Evolutionary conservation across 2,113 vertebrate species (phyloP).

Genomic region (Atrichornis clamosus): DNA sequence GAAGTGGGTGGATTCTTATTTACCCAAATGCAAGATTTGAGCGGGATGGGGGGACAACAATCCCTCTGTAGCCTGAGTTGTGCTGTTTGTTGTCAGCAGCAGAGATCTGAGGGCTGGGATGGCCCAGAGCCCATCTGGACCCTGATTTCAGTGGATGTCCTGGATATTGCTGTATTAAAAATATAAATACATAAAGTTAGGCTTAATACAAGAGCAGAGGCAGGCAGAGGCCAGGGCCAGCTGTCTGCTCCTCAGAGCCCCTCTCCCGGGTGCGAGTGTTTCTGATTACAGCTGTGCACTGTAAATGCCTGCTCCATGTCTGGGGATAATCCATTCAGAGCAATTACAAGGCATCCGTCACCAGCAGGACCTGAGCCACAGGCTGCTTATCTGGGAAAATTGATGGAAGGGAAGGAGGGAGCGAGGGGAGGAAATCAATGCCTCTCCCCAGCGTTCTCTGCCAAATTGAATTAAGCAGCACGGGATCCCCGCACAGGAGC

Average conservation of each 20-base stretch:
- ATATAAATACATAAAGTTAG: neutral
- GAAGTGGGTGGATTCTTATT: neutral
- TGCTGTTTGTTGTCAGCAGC: neutral
- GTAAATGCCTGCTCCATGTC: constrained; percentile 41
- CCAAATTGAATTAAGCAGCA: constrained; percentile 31
- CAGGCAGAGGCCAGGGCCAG: constrained; percentile 15
- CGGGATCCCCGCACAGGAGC: constrained; percentile 4
- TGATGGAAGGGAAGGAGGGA: constrained; percentile 27
- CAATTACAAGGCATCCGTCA: constrained; percentile 58
- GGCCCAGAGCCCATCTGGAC: neutral
- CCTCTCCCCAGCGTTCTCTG: constrained; percentile 29
- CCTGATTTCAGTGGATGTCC: neutral
- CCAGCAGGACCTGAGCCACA: constrained; percentile 57
- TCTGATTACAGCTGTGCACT: constrained; percentile 44
- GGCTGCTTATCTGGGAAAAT: constrained; percentile 52
- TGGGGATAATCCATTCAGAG: constrained; percentile 59
- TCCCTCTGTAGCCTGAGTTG: neutral
- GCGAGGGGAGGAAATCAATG: constrained; percentile 27
- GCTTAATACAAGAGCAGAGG: neutral
- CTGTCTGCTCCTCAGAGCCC: neutral
- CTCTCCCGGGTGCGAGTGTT: constrained; percentile 5
- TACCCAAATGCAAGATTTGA: neutral
- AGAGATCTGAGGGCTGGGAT: neutral
- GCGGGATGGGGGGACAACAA: neutral
- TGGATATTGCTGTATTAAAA: neutral